These are phyloP conservation scores for Pteromalus puparum DNA, from an alignment of 1,140 invertebrate genomes.

Conservation along the genomic window DNA sequence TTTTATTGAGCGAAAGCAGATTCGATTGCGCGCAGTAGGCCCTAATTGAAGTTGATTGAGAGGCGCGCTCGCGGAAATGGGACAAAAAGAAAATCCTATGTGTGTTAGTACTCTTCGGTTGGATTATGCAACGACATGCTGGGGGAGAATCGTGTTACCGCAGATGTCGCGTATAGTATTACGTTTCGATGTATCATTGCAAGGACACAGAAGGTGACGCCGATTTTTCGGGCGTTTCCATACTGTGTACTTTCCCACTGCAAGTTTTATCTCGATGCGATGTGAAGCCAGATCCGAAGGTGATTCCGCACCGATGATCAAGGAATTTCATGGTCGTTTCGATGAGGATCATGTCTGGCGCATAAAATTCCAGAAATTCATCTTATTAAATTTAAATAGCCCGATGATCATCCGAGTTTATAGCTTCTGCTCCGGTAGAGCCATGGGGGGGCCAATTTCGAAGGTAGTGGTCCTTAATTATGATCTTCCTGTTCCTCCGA, in stretches of 20 bases:
- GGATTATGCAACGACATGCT: not conserved
- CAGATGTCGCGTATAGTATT: conserved; percentile 21
- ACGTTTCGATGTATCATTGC: conserved; percentile 55
- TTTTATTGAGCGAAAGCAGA: conserved; percentile 32
- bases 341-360: not conserved
- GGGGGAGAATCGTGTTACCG: not conserved
- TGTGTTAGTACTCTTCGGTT: not conserved
- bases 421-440: not conserved
- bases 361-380: not conserved
- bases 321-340: not conserved
- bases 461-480: not conserved
- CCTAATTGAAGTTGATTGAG: conserved; percentile 35
- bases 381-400: not conserved
- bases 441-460: not conserved
- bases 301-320: not conserved
- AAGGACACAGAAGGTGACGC: conserved; percentile 38
- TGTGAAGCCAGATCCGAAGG: not conserved
- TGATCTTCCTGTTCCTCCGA: not conserved
- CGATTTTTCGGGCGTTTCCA: not conserved
- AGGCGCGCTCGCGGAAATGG: conserved; percentile 18
- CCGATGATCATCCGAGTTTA: too few species aligned
- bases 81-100: not conserved
- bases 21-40: conserved; percentile 22
- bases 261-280: too few species aligned
- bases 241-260: too few species aligned